phyloP scores from a whole-genome alignment of 2,888 invertebrate genomes.

The Eristalis intricaria region DNA sequence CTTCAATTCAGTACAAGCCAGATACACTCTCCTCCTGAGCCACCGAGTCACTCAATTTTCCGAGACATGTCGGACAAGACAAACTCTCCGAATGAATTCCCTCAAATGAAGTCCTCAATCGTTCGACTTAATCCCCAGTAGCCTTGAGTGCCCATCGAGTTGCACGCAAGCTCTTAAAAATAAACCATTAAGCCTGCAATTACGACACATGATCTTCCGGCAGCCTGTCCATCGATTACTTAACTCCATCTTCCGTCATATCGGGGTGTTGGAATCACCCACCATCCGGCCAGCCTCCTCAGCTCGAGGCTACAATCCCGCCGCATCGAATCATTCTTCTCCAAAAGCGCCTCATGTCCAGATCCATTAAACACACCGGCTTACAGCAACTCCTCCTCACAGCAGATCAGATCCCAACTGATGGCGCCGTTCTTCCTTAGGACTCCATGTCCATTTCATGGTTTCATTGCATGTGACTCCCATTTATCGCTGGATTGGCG shows the following conservation, averaged over 20 bases:
- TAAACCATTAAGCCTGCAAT: neutral
- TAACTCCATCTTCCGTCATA: neutral
- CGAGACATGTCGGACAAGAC: no score
- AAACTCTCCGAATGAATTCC: neutral
- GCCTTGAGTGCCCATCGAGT: neutral
- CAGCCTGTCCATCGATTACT: neutral
- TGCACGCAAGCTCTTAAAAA: no score
- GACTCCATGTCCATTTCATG: neutral
- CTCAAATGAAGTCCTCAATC: neutral
- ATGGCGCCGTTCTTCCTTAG: neutral
- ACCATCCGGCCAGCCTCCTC: neutral
- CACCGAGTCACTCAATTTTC: no score
- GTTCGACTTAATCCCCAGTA: neutral
- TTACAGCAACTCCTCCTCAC: neutral
- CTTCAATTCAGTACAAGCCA: no score
- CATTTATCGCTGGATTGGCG: slow-evolving; percentile 59
- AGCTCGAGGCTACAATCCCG: neutral
- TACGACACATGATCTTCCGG: neutral
- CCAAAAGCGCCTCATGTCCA: neutral
- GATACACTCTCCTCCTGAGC: no score
- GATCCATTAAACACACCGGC: neutral
- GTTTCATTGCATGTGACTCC: slow-evolving; percentile 53
- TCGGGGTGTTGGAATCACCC: neutral
- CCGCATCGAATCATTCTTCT: neutral
- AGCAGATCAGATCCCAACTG: no score